Conservation (phyloP, 1,140 invertebrate genomes). For the Penaeus chinensis region DNA sequence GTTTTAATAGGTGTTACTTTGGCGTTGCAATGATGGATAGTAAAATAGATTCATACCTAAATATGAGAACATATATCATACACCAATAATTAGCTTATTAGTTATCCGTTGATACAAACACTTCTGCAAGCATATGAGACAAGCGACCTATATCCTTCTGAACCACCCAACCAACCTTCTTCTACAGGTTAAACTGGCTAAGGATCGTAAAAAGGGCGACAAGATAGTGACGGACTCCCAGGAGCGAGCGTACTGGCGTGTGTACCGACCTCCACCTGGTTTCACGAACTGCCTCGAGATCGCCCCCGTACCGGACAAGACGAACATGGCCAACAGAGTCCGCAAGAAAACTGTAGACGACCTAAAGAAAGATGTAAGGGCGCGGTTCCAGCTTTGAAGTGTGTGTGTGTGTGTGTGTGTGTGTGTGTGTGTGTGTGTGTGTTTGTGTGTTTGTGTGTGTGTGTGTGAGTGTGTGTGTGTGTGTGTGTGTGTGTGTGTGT, state of each 20-base stretch:
- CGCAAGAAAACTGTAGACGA: constrained; percentile 63
- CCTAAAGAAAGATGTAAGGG: constrained; percentile 66
- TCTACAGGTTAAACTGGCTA: constrained; percentile 81
- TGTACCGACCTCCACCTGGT: constrained; percentile 91
- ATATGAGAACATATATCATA: no score
- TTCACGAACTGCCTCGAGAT: constrained; percentile 84
- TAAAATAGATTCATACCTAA: no score
- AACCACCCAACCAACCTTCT: background rate
- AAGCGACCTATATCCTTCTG: background rate
- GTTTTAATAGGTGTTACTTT: background rate
- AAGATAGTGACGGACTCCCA: constrained; percentile 96
- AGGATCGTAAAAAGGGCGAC: constrained; percentile 94
- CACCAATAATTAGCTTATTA: no score
- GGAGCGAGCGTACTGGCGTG: constrained; percentile 96
- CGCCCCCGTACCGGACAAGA: constrained; percentile 78
- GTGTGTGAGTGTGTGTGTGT: no score
- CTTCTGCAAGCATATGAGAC: no score
- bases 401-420: no score
- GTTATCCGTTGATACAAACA: no score
- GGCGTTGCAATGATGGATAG: background rate
- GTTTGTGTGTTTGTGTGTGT: background rate
- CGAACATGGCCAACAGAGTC: constrained; percentile 63
- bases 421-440: no score
- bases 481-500: no score
- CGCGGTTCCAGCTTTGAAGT: constrained; percentile 1